phyloP scores from a whole-genome alignment of 2,797 vertebrate genomes.

The Todus mexicanus region DNA sequence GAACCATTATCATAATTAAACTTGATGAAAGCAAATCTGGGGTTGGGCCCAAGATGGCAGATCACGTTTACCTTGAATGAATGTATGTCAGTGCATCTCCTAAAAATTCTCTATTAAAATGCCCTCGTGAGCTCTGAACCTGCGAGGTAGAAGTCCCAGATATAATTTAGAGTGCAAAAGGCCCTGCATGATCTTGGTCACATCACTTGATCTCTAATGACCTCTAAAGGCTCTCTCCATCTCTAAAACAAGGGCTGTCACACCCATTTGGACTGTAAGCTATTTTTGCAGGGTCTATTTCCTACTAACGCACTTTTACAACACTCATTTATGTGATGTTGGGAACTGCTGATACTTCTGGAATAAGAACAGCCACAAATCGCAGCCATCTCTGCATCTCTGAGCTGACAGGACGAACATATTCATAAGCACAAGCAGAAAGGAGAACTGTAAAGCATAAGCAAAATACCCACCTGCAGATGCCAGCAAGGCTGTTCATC shows the following conservation, averaged over 20 bases:
- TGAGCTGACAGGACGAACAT: conserved; percentile 26
- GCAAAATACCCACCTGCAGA: conserved; percentile 61
- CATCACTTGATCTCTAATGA: conserved; percentile 36
- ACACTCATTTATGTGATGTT: not conserved
- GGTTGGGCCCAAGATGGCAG: conserved; percentile 60
- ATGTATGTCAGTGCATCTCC: conserved; percentile 16
- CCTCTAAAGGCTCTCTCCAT: conserved; percentile 3
- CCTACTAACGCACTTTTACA: conserved; percentile 14
- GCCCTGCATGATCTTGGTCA: conserved; percentile 19
- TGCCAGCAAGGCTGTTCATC: conserved; percentile 45
- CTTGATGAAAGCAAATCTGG: conserved; percentile 63
- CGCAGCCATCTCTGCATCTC: not conserved
- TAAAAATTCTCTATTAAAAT: conserved; percentile 49
- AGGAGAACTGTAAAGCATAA: conserved; percentile 38
- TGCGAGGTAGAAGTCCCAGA: not conserved
- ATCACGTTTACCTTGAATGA: conserved; percentile 52
- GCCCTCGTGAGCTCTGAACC: conserved; percentile 10
- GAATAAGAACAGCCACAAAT: conserved; percentile 25
- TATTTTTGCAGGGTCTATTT: conserved; percentile 18
- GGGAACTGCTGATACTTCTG: conserved; percentile 33
- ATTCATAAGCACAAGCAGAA: conserved; percentile 17
- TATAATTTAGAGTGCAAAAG: conserved; percentile 34
- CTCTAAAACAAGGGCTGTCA: conserved; percentile 24
- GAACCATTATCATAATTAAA: conserved; percentile 66
- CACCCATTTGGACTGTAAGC: not conserved